Evolutionary conservation across 2,113 vertebrate genomes (phyloP).

Genomic region (Nicator chloris): DNA sequence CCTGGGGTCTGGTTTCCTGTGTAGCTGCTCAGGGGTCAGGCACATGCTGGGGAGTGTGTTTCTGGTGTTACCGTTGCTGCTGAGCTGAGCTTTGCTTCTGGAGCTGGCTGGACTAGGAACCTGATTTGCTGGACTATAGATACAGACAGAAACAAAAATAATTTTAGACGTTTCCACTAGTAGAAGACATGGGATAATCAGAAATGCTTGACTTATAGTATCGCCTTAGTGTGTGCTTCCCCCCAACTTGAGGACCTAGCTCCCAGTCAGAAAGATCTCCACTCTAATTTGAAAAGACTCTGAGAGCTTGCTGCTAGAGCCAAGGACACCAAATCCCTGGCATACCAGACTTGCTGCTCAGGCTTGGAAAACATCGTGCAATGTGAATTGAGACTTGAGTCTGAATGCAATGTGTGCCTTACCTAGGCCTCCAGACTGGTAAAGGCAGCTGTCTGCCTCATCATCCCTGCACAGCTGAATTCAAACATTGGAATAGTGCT

Average conservation of each 20-base stretch:
- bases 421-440: neutral
- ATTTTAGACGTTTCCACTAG: neutral
- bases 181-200: neutral
- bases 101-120: neutral
- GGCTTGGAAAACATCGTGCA: neutral
- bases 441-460: neutral
- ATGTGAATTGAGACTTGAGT: neutral
- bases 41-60: rapidly evolving
- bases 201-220: neutral
- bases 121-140: neutral
- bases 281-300: neutral
- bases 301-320: neutral
- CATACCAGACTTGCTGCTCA: neutral
- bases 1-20: neutral
- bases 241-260: neutral
- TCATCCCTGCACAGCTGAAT: neutral
- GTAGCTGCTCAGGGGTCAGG: neutral
- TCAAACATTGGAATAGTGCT: neutral
- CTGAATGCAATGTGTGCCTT: neutral
- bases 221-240: neutral
- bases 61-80: neutral
- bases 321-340: neutral
- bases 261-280: neutral
- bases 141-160: neutral
- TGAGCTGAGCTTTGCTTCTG: neutral